These are phyloP conservation scores for Monopis laevigella DNA, from an alignment of 2,888 invertebrate species.

Conservation along the genomic window DNA sequence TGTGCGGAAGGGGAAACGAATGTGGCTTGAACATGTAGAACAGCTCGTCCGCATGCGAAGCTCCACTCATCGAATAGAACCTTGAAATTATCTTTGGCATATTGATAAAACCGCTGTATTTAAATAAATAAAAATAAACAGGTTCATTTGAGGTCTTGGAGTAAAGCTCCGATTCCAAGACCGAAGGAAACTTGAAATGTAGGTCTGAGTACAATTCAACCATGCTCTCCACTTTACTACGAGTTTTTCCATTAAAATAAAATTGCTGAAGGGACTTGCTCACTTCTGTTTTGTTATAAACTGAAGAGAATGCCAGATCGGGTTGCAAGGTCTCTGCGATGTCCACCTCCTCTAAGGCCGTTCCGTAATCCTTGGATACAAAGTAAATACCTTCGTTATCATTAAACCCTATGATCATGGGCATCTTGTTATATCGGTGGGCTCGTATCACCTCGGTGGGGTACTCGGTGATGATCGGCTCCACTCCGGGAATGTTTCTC, in stretches of 20 bases:
- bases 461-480: slow-evolving; percentile 39
- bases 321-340: slow-evolving; percentile 30
- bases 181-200: slow-evolving; percentile 47
- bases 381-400: slow-evolving; percentile 54
- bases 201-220: slow-evolving; percentile 52
- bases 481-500: slow-evolving; percentile 39
- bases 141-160: slow-evolving; percentile 39
- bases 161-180: slow-evolving; percentile 43
- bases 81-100: slow-evolving; percentile 46
- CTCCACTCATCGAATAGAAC: slow-evolving; percentile 34
- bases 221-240: slow-evolving; percentile 24
- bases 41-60: slow-evolving; percentile 53
- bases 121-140: slow-evolving; percentile 50
- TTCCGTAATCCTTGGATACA: slow-evolving; percentile 43
- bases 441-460: slow-evolving; percentile 39
- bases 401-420: slow-evolving; percentile 53
- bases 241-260: slow-evolving; percentile 51
- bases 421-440: slow-evolving; percentile 49
- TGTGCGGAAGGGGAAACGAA: slow-evolving; percentile 41
- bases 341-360: slow-evolving; percentile 31
- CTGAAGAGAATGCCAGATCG: slow-evolving; percentile 42
- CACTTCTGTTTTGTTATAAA: slow-evolving; percentile 35
- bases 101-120: slow-evolving; percentile 46
- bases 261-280: slow-evolving; percentile 31
- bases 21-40: slow-evolving; percentile 55